Percentiles rank a stretch among this genome's conserved stretches.
Evolutionary conservation across 2,888 invertebrate species (phyloP).

Genomic region (Iselma pallidipennis): DNA sequence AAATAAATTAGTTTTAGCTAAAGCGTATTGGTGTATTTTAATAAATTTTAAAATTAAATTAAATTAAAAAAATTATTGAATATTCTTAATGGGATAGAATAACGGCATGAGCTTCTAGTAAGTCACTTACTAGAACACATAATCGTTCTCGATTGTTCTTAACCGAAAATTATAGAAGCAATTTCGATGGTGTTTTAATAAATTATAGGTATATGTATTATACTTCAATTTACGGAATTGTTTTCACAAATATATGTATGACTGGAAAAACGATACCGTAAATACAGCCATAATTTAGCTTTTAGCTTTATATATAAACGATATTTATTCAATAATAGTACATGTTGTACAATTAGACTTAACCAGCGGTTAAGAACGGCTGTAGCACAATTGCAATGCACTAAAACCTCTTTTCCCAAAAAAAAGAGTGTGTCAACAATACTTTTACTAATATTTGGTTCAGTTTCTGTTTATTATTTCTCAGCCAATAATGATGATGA

Average conservation of each 20-base stretch:
- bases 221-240: constrained; percentile 8
- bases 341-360: constrained; percentile 44
- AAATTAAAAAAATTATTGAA: neutral
- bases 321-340: no score
- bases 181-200: constrained; percentile 46
- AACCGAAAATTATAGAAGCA: constrained; percentile 35
- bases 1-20: constrained; percentile 15
- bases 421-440: constrained; percentile 63
- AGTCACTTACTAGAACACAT: constrained; percentile 32
- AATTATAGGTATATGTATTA: neutral
- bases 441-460: constrained; percentile 70
- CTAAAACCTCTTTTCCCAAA: constrained; percentile 62
- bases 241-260: constrained; percentile 1
- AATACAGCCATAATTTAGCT: neutral
- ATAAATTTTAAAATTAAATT: constrained; percentile 2
- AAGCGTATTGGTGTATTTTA: constrained; percentile 9
- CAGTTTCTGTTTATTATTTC: constrained; percentile 97
- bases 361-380: constrained; percentile 53
- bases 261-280: constrained; percentile 4
- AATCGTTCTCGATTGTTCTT: constrained; percentile 32
- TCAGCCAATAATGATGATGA: constrained; percentile 85
- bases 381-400: constrained; percentile 50
- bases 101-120: constrained; percentile 37
- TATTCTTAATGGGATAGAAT: constrained; percentile 12
- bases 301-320: neutral